Evolutionary conservation across 2,888 invertebrate species (phyloP).

Genomic region (Erebia ligea): DNA sequence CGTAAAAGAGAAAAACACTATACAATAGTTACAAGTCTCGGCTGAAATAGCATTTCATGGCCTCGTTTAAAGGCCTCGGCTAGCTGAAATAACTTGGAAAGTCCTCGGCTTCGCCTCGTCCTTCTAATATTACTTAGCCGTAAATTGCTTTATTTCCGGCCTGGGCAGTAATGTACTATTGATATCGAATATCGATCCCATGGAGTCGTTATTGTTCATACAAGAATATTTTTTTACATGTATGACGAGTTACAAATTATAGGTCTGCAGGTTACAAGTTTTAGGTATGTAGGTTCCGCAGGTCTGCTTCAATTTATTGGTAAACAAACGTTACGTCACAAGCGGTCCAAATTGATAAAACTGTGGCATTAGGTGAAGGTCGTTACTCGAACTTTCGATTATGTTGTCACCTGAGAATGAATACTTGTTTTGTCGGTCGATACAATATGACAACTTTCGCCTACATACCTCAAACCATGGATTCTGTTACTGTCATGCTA

Average conservation of each 20-base stretch:
- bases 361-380: constrained; percentile 71
- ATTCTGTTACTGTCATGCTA: not conserved
- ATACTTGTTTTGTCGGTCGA: constrained; percentile 27
- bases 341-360: constrained; percentile 41
- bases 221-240: not conserved
- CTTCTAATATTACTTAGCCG: no score
- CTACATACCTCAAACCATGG: not conserved
- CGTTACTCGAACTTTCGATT: constrained; percentile 63
- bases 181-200: not conserved
- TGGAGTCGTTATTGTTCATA: not conserved
- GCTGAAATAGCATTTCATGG: no score
- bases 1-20: no score
- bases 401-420: constrained; percentile 36
- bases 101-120: no score
- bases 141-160: not conserved
- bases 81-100: no score
- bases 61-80: no score
- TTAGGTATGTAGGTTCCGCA: no score
- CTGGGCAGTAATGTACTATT: no score
- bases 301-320: constrained; percentile 47
- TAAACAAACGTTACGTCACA: constrained; percentile 68
- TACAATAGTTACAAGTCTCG: no score
- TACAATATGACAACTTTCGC: constrained; percentile 5
- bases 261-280: constrained; percentile 34
- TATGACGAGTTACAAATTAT: constrained; percentile 35